Percentiles rank a stretch among this genome's conserved stretches.
Conservation (phyloP, 2,113 vertebrate species). For the Chaenocephalus aceratus region DNA sequence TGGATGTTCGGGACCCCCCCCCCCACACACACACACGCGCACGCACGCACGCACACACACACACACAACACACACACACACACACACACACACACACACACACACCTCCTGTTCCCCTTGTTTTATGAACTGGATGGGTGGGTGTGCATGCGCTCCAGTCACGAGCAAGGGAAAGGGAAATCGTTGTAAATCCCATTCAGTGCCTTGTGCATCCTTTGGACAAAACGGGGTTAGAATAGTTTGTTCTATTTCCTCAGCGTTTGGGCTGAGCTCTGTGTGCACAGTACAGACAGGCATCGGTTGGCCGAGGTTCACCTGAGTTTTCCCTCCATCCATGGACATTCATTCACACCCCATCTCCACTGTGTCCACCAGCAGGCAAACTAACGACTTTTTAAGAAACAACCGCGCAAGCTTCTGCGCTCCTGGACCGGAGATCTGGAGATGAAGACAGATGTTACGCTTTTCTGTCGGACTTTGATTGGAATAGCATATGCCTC, state of each 20-base stretch:
- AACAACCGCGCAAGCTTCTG: slow-evolving; percentile 56
- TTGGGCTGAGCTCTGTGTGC: slow-evolving; percentile 56
- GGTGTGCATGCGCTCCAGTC: slow-evolving; percentile 72
- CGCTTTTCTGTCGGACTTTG: slow-evolving; percentile 89
- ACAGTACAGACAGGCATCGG: slow-evolving; percentile 34
- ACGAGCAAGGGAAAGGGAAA: slow-evolving; percentile 88
- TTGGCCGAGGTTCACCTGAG: slow-evolving; percentile 77
- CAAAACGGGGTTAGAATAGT: slow-evolving; percentile 37
- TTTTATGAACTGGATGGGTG: slow-evolving; percentile 54
- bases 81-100: slow-evolving; percentile 4
- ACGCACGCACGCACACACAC: not conserved
- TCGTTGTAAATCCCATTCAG: slow-evolving; percentile 84
- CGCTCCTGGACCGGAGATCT: slow-evolving; percentile 80
- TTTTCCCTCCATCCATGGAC: slow-evolving; percentile 51
- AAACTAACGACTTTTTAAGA: slow-evolving; percentile 35
- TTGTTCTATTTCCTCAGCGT: slow-evolving; percentile 51
- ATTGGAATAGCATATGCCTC: slow-evolving; percentile 87
- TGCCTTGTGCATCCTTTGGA: slow-evolving; percentile 80
- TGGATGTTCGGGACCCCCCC: slow-evolving; percentile 43
- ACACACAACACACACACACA: slow-evolving; percentile 1
- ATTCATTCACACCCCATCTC: slow-evolving; percentile 33
- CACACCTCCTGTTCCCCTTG: slow-evolving; percentile 50
- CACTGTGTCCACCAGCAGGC: slow-evolving; percentile 10
- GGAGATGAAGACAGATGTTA: slow-evolving; percentile 91
- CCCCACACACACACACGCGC: not conserved